A percentile compares a stretch with the other conserved stretches of the same genome.
These are phyloP conservation scores for Tachysurus vachellii DNA, from an alignment of 2,113 vertebrate species.

Conservation along the genomic window DNA sequence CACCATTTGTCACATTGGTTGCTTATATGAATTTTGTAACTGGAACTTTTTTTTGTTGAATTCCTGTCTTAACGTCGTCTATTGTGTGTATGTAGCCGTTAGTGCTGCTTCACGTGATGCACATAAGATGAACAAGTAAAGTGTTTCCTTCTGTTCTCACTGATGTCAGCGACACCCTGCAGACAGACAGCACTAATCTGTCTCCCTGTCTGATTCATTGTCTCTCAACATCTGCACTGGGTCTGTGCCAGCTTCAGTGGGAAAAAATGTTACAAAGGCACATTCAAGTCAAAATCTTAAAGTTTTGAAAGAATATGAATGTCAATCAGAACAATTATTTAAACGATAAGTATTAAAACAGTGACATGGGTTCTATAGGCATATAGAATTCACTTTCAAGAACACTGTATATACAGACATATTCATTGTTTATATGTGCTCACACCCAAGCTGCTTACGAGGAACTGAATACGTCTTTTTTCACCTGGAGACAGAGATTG, in stretches of 20 bases:
- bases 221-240: conserved; percentile 3
- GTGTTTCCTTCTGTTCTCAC: conserved; percentile 22
- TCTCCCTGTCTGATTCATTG: conserved; percentile 32
- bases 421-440: not conserved
- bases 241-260: not conserved
- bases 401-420: not conserved
- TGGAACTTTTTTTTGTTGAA: not conserved
- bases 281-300: not conserved
- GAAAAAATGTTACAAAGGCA: not conserved
- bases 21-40: not conserved
- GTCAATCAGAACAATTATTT: not conserved
- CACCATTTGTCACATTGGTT: not conserved
- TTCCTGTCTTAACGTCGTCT: not conserved
- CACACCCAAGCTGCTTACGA: not conserved
- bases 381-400: not conserved
- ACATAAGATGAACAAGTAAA: conserved; percentile 23
- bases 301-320: conserved; percentile 24
- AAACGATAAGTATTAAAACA: not conserved
- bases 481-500: conserved; percentile 36
- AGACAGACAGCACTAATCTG: conserved; percentile 28
- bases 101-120: conserved; percentile 10
- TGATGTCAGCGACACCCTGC: conserved; percentile 29
- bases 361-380: no score
- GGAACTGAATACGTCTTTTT: not conserved
- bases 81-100: not conserved